A percentile compares a stretch with the other conserved stretches of the same genome.
Evolutionary conservation across 2,888 invertebrate species (phyloP).

Genomic region (Clunio marinus): DNA sequence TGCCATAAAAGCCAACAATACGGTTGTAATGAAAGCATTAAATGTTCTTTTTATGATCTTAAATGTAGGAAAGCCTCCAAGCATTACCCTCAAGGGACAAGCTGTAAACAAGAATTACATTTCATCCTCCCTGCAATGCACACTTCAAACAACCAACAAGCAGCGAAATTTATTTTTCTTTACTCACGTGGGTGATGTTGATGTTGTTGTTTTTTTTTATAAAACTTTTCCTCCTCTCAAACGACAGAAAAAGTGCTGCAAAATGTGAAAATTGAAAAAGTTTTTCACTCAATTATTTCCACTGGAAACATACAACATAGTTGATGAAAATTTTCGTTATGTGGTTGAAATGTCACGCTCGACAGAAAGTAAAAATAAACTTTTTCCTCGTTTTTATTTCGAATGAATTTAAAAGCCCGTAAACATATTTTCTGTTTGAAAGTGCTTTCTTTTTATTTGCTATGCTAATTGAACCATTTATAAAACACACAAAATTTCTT

Average conservation of each 20-base stretch:
- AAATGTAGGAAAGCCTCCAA: too few species aligned
- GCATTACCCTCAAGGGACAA: too few species aligned
- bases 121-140: too few species aligned
- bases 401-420: too few species aligned
- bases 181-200: too few species aligned
- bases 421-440: too few species aligned
- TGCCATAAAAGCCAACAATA: neutral
- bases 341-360: neutral
- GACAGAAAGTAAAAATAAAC: neutral
- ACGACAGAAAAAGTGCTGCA: neutral
- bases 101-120: too few species aligned
- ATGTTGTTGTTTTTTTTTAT: too few species aligned
- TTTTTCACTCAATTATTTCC: slow-evolving; percentile 3
- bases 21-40: slow-evolving; percentile 3
- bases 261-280: slow-evolving; percentile 4
- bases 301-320: too few species aligned
- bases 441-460: neutral
- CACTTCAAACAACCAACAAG: too few species aligned
- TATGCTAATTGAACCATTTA: neutral
- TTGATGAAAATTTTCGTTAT: neutral
- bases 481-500: slow-evolving; percentile 5
- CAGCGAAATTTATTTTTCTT: too few species aligned
- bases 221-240: neutral
- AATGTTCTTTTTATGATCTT: too few species aligned
- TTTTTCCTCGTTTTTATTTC: neutral